Conservation (phyloP, 2,888 invertebrate genomes). For the Deilephila porcellus region DNA sequence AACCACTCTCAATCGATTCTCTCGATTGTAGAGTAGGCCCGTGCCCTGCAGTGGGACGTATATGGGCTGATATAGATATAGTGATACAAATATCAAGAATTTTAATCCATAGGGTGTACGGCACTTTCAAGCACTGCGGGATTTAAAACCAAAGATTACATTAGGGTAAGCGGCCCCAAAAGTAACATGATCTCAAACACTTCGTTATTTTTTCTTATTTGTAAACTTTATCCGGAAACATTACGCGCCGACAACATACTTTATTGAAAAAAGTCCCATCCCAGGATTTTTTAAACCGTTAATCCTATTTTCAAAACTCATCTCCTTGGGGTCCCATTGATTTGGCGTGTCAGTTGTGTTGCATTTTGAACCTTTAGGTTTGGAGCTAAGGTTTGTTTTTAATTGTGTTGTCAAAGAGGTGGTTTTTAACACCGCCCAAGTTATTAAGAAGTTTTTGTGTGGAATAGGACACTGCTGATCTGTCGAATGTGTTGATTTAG, state of each 20-base stretch:
- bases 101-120: background rate
- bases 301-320: constrained; percentile 24
- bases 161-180: background rate
- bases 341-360: background rate
- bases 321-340: constrained; percentile 9
- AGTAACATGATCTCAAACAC: background rate
- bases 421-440: constrained; percentile 32
- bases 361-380: background rate
- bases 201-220: background rate
- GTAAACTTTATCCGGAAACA: constrained; percentile 24
- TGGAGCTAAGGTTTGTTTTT: background rate
- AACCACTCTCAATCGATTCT: too few relatives aligned
- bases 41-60: too few relatives aligned
- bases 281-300: constrained; percentile 18
- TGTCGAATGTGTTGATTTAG: constrained; percentile 47
- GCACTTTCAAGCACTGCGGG: background rate
- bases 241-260: background rate
- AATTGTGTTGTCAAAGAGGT: background rate
- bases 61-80: too few relatives aligned
- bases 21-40: too few relatives aligned
- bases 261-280: background rate
- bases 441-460: constrained; percentile 37
- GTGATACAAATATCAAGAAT: too few relatives aligned
- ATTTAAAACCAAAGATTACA: background rate
- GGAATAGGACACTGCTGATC: constrained; percentile 48